Conservation (phyloP, 2,888 invertebrate species). For the Esperia sulphurella region DNA sequence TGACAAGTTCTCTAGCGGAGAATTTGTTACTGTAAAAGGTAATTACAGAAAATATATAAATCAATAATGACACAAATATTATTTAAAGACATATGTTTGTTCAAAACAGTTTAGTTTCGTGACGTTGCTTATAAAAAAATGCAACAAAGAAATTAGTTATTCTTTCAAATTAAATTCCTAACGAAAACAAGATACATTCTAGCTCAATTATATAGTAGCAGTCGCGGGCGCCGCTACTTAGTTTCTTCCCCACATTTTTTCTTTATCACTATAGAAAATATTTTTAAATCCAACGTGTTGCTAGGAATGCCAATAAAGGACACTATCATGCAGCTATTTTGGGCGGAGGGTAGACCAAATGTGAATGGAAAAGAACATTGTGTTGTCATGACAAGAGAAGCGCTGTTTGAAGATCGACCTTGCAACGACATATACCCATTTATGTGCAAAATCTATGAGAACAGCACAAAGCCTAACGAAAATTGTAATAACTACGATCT, state of each 20-base stretch:
- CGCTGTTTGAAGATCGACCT: constrained; percentile 38
- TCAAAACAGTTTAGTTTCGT: too few relatives aligned
- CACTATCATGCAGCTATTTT: background rate
- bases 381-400: constrained; percentile 48
- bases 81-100: too few relatives aligned
- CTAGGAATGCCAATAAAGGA: background rate
- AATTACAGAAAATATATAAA: background rate
- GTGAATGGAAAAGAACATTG: constrained; percentile 36
- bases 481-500: background rate
- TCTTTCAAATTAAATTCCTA: too few relatives aligned
- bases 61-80: too few relatives aligned
- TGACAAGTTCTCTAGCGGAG: constrained; percentile 39
- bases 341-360: constrained; percentile 23
- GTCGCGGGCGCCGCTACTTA: too few relatives aligned
- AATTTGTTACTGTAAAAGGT: constrained; percentile 43
- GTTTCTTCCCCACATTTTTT: too few relatives aligned
- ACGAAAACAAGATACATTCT: too few relatives aligned
- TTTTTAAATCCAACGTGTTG: background rate
- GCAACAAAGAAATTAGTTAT: too few relatives aligned
- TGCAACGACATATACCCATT: constrained; percentile 41
- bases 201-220: too few relatives aligned
- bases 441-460: constrained; percentile 41
- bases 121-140: too few relatives aligned
- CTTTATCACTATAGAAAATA: too few relatives aligned
- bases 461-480: constrained; percentile 16